phyloP scores from a whole-genome alignment of 1,140 invertebrate species.

The Tigriopus japonicus region DNA sequence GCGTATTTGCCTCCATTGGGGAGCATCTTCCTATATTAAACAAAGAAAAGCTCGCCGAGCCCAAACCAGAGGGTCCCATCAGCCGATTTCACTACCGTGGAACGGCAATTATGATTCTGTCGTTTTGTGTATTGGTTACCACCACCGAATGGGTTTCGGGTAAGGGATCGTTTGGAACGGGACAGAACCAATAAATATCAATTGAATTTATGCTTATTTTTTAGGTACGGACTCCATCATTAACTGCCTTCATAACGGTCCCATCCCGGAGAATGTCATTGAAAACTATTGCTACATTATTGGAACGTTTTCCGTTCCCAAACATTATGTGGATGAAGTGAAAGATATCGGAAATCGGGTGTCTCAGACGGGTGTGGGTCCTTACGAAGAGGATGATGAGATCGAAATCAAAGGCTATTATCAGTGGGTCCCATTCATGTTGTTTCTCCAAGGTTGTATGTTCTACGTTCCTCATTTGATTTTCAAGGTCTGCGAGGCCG shows the following conservation, averaged over 20 bases:
- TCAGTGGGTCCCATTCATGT: slow-evolving; percentile 33
- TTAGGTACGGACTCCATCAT: not conserved
- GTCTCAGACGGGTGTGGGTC: slow-evolving; percentile 6
- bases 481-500: slow-evolving; percentile 32
- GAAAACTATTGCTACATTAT: slow-evolving; percentile 7
- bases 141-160: slow-evolving; percentile 13
- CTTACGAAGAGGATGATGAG: slow-evolving; percentile 6
- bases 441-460: slow-evolving; percentile 21
- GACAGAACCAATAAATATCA: too few relatives aligned
- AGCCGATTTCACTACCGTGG: slow-evolving; percentile 10
- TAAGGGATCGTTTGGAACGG: too few relatives aligned
- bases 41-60: slow-evolving; percentile 1
- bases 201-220: too few relatives aligned
- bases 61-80: slow-evolving; percentile 4
- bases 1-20: slow-evolving; percentile 10
- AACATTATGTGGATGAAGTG: slow-evolving; percentile 10
- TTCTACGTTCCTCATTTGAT: slow-evolving; percentile 25
- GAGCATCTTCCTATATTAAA: slow-evolving; percentile 13
- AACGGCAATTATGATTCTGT: not conserved
- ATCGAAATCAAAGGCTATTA: slow-evolving; percentile 7
- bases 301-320: slow-evolving; percentile 14
- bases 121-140: slow-evolving; percentile 10
- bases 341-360: slow-evolving; percentile 1
- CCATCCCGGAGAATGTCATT: slow-evolving; percentile 10
- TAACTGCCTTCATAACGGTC: slow-evolving; percentile 8